phyloP scores from a whole-genome alignment of 2,888 invertebrate genomes.

The Aporophyla lueneburgensis region DNA sequence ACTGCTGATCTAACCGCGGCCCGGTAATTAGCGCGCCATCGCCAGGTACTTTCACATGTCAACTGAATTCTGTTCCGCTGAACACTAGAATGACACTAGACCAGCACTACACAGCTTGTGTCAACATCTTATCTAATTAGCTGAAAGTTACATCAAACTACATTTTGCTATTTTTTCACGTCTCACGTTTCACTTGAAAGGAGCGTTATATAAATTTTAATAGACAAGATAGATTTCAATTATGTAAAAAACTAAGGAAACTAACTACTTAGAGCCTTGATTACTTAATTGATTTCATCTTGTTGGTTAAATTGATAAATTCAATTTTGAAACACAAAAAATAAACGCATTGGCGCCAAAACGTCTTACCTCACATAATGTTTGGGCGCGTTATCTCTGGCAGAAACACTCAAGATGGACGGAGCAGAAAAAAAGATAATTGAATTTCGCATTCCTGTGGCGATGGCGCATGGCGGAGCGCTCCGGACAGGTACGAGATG shows the following conservation, averaged over 20 bases:
- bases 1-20: constrained; percentile 10
- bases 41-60: constrained; percentile 59
- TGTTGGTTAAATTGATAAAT: constrained; percentile 1
- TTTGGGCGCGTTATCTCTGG: constrained; percentile 55
- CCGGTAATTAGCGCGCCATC: constrained; percentile 23
- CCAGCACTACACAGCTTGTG: constrained; percentile 3
- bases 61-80: constrained; percentile 26
- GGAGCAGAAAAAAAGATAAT: constrained; percentile 69
- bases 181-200: constrained; percentile 29
- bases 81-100: not conserved
- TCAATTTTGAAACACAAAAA: constrained; percentile 5
- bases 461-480: constrained; percentile 37
- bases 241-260: constrained; percentile 15
- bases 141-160: constrained; percentile 30
- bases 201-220: constrained; percentile 25
- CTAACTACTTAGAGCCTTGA: constrained; percentile 6
- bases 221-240: constrained; percentile 12
- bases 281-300: constrained; percentile 26
- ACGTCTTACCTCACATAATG: constrained; percentile 50
- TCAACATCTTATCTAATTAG: constrained; percentile 21
- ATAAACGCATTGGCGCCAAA: constrained; percentile 55
- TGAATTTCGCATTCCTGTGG: constrained; percentile 70
- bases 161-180: constrained; percentile 28
- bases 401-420: constrained; percentile 62
- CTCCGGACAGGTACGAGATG: constrained; percentile 64